These are phyloP conservation scores for Psilopsiagon aymara DNA, from an alignment of 2,113 vertebrate species.

Conservation along the genomic window DNA sequence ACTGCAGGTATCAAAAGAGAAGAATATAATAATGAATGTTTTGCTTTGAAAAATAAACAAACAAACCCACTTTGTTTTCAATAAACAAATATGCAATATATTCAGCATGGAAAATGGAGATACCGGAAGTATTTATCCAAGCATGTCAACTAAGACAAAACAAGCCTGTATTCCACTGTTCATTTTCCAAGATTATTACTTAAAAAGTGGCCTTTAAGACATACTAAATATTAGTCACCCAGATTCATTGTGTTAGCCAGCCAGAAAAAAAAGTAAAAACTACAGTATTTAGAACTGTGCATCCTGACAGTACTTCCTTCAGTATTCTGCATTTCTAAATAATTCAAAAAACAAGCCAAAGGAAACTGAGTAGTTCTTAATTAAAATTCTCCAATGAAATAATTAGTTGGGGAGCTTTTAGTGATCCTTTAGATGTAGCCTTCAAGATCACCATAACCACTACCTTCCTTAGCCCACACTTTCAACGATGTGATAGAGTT, in stretches of 20 bases:
- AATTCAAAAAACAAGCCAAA: neutral
- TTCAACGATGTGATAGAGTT: neutral
- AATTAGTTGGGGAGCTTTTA: neutral
- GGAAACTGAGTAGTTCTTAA: neutral
- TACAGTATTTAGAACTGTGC: neutral
- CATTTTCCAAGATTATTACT: neutral
- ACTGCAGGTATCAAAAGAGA: neutral
- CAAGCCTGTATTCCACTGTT: neutral
- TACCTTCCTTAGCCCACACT: neutral
- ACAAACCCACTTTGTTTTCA: neutral
- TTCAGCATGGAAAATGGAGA: neutral
- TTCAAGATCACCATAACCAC: neutral
- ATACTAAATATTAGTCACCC: neutral
- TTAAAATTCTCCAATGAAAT: neutral
- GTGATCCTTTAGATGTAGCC: neutral
- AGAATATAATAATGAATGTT: neutral
- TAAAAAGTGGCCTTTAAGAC: neutral
- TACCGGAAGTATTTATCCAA: neutral
- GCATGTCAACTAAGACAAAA: neutral
- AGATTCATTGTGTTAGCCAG: neutral
- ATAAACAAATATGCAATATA: neutral
- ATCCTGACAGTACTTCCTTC: neutral
- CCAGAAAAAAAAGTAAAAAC: neutral
- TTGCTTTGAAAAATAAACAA: neutral
- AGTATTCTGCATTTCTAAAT: neutral